Conservation (phyloP, 1,140 invertebrate species). For the Leptopilina boulardi region DNA sequence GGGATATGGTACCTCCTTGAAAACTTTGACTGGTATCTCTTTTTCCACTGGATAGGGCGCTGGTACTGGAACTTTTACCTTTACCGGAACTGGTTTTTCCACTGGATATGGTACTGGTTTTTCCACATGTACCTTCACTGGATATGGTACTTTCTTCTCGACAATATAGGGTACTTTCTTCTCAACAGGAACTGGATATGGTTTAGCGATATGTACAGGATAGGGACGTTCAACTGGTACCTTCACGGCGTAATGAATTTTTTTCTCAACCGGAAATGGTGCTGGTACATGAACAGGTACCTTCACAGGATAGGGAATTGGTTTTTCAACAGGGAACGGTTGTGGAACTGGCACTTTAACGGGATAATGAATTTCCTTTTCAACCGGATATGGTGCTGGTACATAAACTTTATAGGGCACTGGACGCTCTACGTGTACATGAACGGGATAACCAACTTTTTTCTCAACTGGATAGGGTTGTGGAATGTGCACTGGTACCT, state of each 20-base stretch:
- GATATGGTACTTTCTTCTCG: constrained; percentile 70
- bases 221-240: constrained; percentile 46
- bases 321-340: constrained; percentile 63
- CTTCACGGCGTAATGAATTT: constrained; percentile 62
- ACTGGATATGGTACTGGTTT: constrained; percentile 73
- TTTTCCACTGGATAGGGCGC: constrained; percentile 67
- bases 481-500: constrained; percentile 74
- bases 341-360: constrained; percentile 61
- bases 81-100: constrained; percentile 68
- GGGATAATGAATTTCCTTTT: constrained; percentile 60
- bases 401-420: constrained; percentile 75
- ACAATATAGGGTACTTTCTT: constrained; percentile 76
- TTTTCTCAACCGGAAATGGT: constrained; percentile 65
- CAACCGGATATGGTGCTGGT: constrained; percentile 58
- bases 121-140: constrained; percentile 67
- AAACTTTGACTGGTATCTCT: constrained; percentile 35
- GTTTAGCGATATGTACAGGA: constrained; percentile 52
- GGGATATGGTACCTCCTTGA: constrained; percentile 51
- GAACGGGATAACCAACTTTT: constrained; percentile 66
- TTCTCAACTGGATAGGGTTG: constrained; percentile 69
- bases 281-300: constrained; percentile 71
- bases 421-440: constrained; percentile 59
- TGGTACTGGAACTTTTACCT: constrained; percentile 70
- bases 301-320: constrained; percentile 69
- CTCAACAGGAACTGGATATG: constrained; percentile 49